A percentile compares a stretch with the other conserved stretches of the same genome.
Conservation (phyloP, 2,113 vertebrate genomes). For the Megaceryle torquata region DNA sequence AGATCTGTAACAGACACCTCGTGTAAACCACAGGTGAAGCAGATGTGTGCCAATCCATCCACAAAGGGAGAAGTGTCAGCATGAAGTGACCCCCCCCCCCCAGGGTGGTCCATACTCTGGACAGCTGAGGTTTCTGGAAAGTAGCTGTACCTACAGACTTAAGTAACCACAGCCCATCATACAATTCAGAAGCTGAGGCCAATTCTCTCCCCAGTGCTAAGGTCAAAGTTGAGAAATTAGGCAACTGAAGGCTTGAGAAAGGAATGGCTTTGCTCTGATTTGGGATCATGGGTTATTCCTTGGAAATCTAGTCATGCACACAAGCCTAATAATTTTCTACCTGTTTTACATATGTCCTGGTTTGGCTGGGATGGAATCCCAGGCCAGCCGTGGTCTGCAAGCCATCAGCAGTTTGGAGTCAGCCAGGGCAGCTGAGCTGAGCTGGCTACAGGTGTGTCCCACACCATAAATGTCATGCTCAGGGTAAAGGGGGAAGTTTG, state of each 20-base stretch:
- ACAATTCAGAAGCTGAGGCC: neutral
- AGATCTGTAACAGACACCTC: neutral
- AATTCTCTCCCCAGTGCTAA: neutral
- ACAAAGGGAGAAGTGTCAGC: neutral
- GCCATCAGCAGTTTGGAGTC: neutral
- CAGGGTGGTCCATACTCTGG: neutral
- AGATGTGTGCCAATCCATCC: neutral
- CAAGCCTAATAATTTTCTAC: neutral
- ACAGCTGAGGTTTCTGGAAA: neutral
- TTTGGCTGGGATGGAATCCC: neutral
- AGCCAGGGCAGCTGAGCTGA: neutral
- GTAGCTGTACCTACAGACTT: neutral
- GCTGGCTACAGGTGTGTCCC: neutral
- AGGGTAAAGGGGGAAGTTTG: neutral
- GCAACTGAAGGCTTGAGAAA: neutral
- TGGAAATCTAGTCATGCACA: neutral
- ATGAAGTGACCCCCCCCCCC: neutral
- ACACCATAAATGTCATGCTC: neutral
- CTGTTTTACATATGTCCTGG: neutral
- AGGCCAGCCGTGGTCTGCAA: neutral
- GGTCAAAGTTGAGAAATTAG: neutral
- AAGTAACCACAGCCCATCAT: neutral
- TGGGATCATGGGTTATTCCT: neutral
- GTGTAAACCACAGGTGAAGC: neutral
- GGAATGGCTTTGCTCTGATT: neutral